These are phyloP conservation scores for Spinibarbus caldwelli DNA, from an alignment of 2,797 vertebrate genomes.

Conservation along the genomic window DNA sequence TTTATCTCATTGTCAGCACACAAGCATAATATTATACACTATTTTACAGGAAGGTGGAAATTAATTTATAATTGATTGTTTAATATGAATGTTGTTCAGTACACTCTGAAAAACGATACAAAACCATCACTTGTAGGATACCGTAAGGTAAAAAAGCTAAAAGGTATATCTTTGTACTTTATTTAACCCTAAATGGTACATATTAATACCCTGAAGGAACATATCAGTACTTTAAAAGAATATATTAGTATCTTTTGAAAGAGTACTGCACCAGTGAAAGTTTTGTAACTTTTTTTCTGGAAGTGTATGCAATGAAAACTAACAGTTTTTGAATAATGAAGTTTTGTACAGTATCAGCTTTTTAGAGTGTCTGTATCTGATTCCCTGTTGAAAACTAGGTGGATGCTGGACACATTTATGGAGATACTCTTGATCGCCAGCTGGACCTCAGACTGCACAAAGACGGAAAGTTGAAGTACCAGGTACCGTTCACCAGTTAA, in stretches of 20 bases:
- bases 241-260: neutral
- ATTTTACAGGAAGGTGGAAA: neutral
- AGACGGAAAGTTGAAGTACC: conserved; percentile 93
- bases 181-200: neutral
- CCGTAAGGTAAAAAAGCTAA: neutral
- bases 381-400: conserved; percentile 76
- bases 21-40: neutral
- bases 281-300: neutral
- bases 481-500: conserved; percentile 75
- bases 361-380: neutral
- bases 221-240: neutral
- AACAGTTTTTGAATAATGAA: neutral
- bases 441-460: conserved; percentile 85
- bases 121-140: neutral
- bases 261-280: neutral
- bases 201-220: neutral
- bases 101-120: neutral
- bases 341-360: neutral
- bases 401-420: conserved; percentile 90
- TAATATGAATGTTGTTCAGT: neutral
- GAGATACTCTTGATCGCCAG: conserved; percentile 86
- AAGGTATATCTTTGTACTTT: neutral
- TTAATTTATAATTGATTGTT: neutral
- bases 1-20: neutral
- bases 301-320: neutral